Conservation (phyloP, 2,113 vertebrate genomes). For the Oriolus oriolus region DNA sequence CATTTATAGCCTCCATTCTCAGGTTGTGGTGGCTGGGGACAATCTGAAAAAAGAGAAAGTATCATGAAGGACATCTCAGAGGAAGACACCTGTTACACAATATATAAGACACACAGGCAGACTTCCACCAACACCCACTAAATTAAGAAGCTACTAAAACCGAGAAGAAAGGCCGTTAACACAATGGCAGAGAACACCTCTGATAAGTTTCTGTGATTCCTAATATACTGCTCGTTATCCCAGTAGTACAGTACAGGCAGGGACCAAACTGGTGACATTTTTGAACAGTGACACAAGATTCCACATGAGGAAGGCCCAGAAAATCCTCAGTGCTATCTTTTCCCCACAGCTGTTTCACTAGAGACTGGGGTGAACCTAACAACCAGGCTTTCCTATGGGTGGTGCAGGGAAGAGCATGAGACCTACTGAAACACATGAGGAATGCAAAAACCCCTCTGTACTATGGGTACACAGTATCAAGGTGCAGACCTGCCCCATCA, state of each 20-base stretch:
- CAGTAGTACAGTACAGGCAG: background rate
- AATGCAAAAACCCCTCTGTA: background rate
- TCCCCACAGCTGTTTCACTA: background rate
- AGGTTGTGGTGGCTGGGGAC: constrained; percentile 87
- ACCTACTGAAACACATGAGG: background rate
- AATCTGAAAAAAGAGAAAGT: constrained; percentile 73
- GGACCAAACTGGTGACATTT: background rate
- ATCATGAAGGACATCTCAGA: background rate
- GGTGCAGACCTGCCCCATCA: background rate
- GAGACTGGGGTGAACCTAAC: background rate
- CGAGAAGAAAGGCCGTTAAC: background rate
- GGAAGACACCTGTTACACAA: background rate
- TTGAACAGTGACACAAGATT: background rate
- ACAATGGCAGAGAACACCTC: background rate
- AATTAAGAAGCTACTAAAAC: background rate
- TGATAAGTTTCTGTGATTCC: background rate
- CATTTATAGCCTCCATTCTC: constrained; percentile 96
- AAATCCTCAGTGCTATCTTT: background rate
- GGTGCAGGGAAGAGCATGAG: background rate
- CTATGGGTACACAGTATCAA: background rate
- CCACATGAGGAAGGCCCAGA: background rate
- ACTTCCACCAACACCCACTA: background rate
- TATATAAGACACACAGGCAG: background rate
- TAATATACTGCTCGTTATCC: background rate
- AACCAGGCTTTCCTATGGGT: background rate